Conservation (phyloP, 1,140 invertebrate species). For the Neuroterus valhalla region DNA sequence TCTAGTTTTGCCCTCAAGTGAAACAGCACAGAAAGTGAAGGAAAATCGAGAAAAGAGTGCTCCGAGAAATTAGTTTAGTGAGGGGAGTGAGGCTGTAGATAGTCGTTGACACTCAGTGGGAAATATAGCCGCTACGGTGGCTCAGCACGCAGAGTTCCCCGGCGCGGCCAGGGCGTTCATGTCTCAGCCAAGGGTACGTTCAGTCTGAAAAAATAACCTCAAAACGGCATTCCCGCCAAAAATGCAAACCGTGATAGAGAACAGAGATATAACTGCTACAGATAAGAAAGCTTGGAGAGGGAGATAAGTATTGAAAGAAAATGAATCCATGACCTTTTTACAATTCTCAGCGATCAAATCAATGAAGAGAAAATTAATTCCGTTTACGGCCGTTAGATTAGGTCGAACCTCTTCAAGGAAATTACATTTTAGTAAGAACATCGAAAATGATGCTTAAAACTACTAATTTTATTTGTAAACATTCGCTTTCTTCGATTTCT, state of each 20-base stretch:
- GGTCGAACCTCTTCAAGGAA: no score
- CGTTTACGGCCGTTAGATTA: no score
- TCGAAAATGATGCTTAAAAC: no score
- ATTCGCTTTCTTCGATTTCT: no score
- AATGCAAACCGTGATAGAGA: neutral
- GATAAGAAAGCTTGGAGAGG: no score
- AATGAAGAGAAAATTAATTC: no score
- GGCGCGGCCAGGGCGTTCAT: slow-evolving; percentile 79
- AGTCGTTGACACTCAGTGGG: slow-evolving; percentile 61
- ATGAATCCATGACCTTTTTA: no score
- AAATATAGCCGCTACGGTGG: slow-evolving; percentile 77
- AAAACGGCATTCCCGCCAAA: neutral
- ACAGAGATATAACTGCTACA: no score
- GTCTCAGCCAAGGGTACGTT: slow-evolving; percentile 80
- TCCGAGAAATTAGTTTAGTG: slow-evolving; percentile 47
- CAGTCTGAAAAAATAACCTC: neutral
- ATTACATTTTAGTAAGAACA: no score
- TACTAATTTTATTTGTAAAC: no score
- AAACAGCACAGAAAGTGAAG: slow-evolving; percentile 14
- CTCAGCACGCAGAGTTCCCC: slow-evolving; percentile 78
- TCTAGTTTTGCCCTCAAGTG: neutral
- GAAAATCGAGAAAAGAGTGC: slow-evolving; percentile 48
- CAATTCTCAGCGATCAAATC: no score
- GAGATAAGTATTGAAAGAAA: no score
- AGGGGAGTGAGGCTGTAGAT: slow-evolving; percentile 51